Base-by-base conservation (phyloP, 2,888 invertebrate species). In the Xanthostigma xanthostigma region DNA sequence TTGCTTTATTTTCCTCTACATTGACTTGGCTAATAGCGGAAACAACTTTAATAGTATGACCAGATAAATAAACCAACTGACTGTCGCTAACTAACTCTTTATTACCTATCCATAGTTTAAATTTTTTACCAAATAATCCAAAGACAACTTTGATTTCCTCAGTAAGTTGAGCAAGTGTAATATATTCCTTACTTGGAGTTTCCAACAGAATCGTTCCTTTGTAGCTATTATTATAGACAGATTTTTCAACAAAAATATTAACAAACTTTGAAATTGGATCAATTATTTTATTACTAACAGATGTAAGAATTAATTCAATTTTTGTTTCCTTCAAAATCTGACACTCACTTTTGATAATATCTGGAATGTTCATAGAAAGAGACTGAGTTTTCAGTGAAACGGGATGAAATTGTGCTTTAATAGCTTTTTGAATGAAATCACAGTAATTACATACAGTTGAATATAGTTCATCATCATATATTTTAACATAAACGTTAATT, bases 361-460 rank as follows among this genome's bases (percentile, higher is more conserved):
- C 88, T 60, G 81, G 75, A 53, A 87, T 82, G 40, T 89, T 72
- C 5, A 75, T 62, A 3, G 62, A 64, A 51, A 74, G 70, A 1
- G 68, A 63, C 9, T 67, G 59, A 1, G 71, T 64, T 45, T 75
- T 64, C 11, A 74, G 62, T 1, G 72, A 69, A 36, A 76, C 64
- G 2, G 71, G 63, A 49, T 73, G 69, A 54, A 93, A 77, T 0
- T 83, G 79, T 2, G 90, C 87, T 68, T 88, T 92, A 9, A 93
- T 82, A 1, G 88, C 80, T 35, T 66, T 76, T 63, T 84, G 83
- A 53, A 96, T 93, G 62, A 87, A 88, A 1, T 81, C 78, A 9
- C 74, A 72, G 61, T 85, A 85, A 35, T 78, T 75, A 39, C 69
- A 68, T 38, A 90, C 77, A 17, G 94, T 77, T 50, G 80, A 76